Evolutionary conservation across 2,888 invertebrate genomes (phyloP), one percentile per base, ranked within the genome.

Genomic region (Drosophila aldrichi): DNA sequence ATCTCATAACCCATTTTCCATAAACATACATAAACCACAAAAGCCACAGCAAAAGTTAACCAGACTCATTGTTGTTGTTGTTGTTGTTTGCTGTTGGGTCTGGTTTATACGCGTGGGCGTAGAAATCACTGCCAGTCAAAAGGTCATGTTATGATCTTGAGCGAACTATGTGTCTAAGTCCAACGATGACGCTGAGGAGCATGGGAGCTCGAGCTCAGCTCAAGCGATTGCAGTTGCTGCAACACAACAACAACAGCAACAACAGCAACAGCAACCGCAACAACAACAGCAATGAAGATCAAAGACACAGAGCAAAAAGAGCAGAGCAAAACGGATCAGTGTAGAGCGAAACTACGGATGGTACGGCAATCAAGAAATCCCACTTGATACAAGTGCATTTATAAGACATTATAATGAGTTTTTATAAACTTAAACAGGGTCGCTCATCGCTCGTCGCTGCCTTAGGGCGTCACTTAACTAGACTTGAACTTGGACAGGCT

Each of bases 101-200:
- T 86, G 88, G 77, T 82, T 88, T 77, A 89, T 82, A 91, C 83
- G 90, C 90, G 90, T 90, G 90, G 90, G 90, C 90, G 90, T 90
- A 85, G 89, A 91, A 88, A 91, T 90, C 90, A 90, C 90, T 89
- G 90, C 90, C 90, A 90, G 90, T 91, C 90, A 90, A 90, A 89
- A 90, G 90, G 90, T 90, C 91, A 90, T 88, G 87, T 87, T 87
- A 89, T 89, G 87, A 89, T 87, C 87, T 89, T 89, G 90, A 87
- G 87, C 88, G 89, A 88, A 86, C 86, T 89, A 86, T 85, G 85
- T 89, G 85, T 88, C 88, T 77, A 84, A 75, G 81, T 75, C 78
- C 70, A 54, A 79, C 76, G 69, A 76, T 64, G 79, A 78, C 70
- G 79, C 81, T 70, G 79, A 73, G 70, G 74, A 84, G 82, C 89